Conservation (phyloP, 2,797 vertebrate species). For the Muscicapa comitata region DNA sequence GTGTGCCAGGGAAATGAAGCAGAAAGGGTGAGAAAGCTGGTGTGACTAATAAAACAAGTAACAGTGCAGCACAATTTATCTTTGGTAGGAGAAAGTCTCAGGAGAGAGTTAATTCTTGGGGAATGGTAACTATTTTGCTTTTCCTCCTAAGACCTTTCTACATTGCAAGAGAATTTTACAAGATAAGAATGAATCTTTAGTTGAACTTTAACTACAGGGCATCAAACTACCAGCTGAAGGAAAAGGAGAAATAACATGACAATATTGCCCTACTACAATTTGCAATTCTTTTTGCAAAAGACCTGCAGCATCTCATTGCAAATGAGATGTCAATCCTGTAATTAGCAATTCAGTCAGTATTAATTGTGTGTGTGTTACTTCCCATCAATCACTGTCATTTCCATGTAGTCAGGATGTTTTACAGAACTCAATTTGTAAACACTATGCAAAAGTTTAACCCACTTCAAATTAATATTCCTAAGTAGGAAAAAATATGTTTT, state of each 20-base stretch:
- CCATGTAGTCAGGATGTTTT: slow-evolving; percentile 7
- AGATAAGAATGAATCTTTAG: neutral
- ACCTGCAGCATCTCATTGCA: neutral
- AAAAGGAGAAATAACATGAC: neutral
- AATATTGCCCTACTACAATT: neutral
- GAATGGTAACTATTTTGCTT: neutral
- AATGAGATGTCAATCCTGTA: slow-evolving; percentile 32
- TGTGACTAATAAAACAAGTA: neutral
- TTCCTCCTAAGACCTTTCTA: neutral
- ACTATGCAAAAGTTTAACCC: slow-evolving; percentile 4
- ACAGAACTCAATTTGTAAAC: slow-evolving; percentile 30
- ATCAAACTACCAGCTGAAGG: neutral
- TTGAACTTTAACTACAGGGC: neutral
- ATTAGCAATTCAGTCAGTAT: slow-evolving; percentile 40
- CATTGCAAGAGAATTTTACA: neutral
- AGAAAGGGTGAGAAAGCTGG: neutral
- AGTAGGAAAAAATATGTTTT: neutral
- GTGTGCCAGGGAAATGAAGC: neutral
- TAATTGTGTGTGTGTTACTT: slow-evolving; percentile 26
- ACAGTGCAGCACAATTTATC: neutral
- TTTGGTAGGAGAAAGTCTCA: neutral
- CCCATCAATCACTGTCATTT: slow-evolving; percentile 40
- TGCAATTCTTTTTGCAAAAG: neutral
- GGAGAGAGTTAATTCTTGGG: neutral
- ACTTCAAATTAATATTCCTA: neutral